These are phyloP conservation scores for Berghia stephanieae DNA, from an alignment of 1,140 invertebrate species.

Conservation along the genomic window DNA sequence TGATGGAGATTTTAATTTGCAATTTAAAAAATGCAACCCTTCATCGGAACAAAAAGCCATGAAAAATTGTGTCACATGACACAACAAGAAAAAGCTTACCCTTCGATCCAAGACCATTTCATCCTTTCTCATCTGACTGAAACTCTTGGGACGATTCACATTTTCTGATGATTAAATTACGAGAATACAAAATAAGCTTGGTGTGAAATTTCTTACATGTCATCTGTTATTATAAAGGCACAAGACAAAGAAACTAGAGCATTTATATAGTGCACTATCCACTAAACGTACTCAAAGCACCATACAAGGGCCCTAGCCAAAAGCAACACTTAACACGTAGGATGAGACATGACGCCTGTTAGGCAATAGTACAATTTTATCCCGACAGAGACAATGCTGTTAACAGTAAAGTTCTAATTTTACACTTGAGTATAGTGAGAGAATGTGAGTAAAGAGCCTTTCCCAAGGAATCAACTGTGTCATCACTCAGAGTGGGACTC, in stretches of 20 bases:
- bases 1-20: neutral
- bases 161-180: conserved; percentile 74
- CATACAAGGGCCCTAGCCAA: neutral
- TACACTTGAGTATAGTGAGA: no score
- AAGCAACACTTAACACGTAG: no score
- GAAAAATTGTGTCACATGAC: neutral
- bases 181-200: conserved; percentile 25
- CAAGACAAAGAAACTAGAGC: neutral
- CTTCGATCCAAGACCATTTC: conserved; percentile 83
- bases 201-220: neutral
- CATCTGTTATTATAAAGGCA: neutral
- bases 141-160: conserved; percentile 82
- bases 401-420: no score
- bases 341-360: no score
- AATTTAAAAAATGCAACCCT: neutral
- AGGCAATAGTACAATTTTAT: no score
- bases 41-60: neutral
- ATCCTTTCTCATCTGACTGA: conserved; percentile 90
- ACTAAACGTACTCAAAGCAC: neutral
- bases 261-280: no score
- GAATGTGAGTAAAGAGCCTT: no score
- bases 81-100: conserved; percentile 37
- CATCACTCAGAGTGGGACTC: no score
- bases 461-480: no score
- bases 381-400: no score